Base-by-base conservation (phyloP, 1,140 invertebrate genomes). In the Schlechtendalia chinensis region DNA sequence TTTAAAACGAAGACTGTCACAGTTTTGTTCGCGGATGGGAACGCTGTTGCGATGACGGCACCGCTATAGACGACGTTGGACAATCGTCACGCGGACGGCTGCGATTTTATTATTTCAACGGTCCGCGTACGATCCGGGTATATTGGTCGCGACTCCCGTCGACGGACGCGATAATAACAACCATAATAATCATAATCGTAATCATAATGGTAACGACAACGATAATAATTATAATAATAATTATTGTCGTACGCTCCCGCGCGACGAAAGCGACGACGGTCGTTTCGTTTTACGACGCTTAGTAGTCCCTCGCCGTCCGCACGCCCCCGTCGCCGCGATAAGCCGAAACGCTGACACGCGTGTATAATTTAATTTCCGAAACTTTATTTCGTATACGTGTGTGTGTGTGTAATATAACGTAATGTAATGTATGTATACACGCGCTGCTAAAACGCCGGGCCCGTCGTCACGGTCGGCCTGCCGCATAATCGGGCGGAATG, bases 281-380 rank as follows among this genome's bases (percentile, higher is more conserved):
- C n/a, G 19, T 58, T 58, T 58, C 22, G 8, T 58, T 58, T 58
- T 58, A 58, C n/a, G n/a, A 22, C 54, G 5, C 5, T 58, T 19
- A 16, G 10, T n/a, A n/a, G n/a, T n/a, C n/a, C 29, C 19, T 3
- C 19, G 2, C 10, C 61, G 12, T 11, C 0, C 19, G 29, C 4
- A 10, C 32, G 12, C 12, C 16, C 24, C 12, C 24, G 10, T 3
- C 16, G 1, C 29, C 17, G 0, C n/a, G 1, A 45, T 47, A 22
- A 69, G 14, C 65, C 5, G 5, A 47, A 47, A 67, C 39, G 39
- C 39, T 24, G 65, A 27, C 47, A 50, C 45, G 22, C 39, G 45
- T 69, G 2, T 16, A 17, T 69, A 69, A 69, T 50, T 10, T 69
- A 27, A 69, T 69, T 69, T 69, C 11, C 5, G 45, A 69, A 69